Base-by-base conservation (phyloP, 2,888 invertebrate species). In the Zhuqinia jingwanae region DNA sequence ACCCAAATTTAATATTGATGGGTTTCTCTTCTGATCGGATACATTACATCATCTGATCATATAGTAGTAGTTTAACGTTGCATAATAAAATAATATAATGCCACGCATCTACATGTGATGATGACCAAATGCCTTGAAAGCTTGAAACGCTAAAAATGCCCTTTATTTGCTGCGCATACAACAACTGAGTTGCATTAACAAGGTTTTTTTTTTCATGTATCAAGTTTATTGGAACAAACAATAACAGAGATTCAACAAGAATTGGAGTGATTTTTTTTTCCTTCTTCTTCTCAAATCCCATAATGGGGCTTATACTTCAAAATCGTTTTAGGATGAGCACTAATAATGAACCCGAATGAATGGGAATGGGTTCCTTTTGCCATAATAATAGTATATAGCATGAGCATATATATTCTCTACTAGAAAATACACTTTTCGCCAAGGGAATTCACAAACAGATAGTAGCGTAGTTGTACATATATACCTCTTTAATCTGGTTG, bases 211-310 rank as follows among this genome's bases (percentile, higher is more conserved):
- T 50, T 53, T 56, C 30, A 36, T 53, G 15, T 36, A 25, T 56
- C 58, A 3, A 53, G 15, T 76, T 56, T 36, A 36, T 3, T 36
- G 36, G 8, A 27, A 42, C 56, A 53, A 68, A 50, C 30, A 78
- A 78, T 60, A 58, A 42, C 13, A 30, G 42, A 45, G 20, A 47
- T 50, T 70, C n/a, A 25, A 15, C 70, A 22, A 70, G 27, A 50
- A 22, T 42, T 36, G 22, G 47, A 60, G 70, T 70, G 58, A 58
- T 58, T 17, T 65, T 73, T 22, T 42, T 27, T 36, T 50, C 25
- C 42, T 17, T 65, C 58, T 22, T 42, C 45, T 36, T 50, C 25
- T 25, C 22, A 81, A 76, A 68, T 77, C 65, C 63, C 65, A 56
- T 76, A 76, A 77, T 42, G 30, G 65, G 42, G 47, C 82, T 73